Base-by-base conservation (phyloP, 1,140 invertebrate genomes). In the Oncopodura yosiiana region DNA sequence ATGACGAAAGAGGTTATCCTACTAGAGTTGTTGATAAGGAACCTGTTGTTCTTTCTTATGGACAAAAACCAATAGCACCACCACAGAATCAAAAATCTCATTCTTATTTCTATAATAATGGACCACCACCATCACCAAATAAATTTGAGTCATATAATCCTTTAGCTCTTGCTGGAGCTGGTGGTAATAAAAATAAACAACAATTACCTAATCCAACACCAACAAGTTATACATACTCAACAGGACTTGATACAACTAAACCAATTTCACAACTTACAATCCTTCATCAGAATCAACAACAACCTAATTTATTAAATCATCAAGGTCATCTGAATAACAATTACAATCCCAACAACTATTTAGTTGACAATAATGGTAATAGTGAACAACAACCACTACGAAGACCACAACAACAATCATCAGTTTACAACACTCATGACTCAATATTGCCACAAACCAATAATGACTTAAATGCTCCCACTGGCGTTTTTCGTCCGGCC, bases 1-100 rank as follows among this genome's bases (percentile, higher is more conserved):
- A 46, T 30, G 62, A 64, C 36, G 48, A 43, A 29, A 26, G 56
- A 23, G 62, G 62, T 19, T 64, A 64, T 42, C 62, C 62, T 1
- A 61, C 59, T 3, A 51, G 62, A 18, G 41, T 55, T 8, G 3
- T 50, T 11, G 57, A 55, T 14, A 56, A 63, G 16, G 44, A 54
- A 5, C 38, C 55, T 18, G 29, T 29, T 12, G n/a, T n/a, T n/a
- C n/a, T n/a, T n/a, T n/a, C n/a, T n/a, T n/a, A n/a, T n/a, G n/a
- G n/a, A n/a, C n/a, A n/a, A n/a, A n/a, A n/a, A n/a, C n/a, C n/a
- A n/a, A n/a, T n/a, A n/a, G n/a, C n/a, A n/a, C n/a, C n/a, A n/a
- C n/a, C n/a, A n/a, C n/a, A n/a, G n/a, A n/a, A n/a, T n/a, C n/a
- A n/a, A n/a, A n/a, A n/a, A n/a, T n/a, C n/a, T n/a, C n/a, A n/a